Evolutionary conservation across 2,888 invertebrate genomes (phyloP), one percentile per base, ranked within the genome.

Genomic region (Anthrax anthrax): DNA sequence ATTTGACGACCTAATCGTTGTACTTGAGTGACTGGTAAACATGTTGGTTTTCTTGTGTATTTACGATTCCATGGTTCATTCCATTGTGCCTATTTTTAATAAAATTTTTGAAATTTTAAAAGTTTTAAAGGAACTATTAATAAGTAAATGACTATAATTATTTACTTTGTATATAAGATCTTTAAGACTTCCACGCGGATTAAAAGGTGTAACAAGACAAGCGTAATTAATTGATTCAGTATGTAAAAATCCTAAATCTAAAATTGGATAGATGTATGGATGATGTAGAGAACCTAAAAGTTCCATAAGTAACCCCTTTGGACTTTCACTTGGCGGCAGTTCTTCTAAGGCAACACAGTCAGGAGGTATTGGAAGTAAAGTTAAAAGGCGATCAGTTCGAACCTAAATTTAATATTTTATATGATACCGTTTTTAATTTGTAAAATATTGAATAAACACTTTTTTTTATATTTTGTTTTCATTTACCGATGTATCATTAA

Each of bases 181-280:
- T 67, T 88, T 90, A 47, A 94, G 72, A 58, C 89, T 90, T 43
- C 92, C 92, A 52, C 79, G 75, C 29, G 80, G 77, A 63, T 88
- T 89, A 55, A 88, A 81, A 0, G 91, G 91, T 57, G 85, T 78
- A 5, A 92, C 81, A 23, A 86, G 73, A 47, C 89, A 76, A 27
- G 79, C 84, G 64, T 75, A 77, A 54, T 74, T 75, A 3, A 73
- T 74, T 49, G 75, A 74, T 51, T 56, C 59, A 50, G 58, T 60
- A 53, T 63, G 61, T 64, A 78, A 75, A 61, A 91, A 81, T 59
- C 89, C 89, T 53, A 92, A 72, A 61, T 91, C 89, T 56, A 90
- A 70, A 23, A 91, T 81, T 0, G 92, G 92, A 68, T 86, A 89
- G 54, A 94, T 85, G 64, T 91, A 92, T 0, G 94, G 92, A 68